phyloP scores from a whole-genome alignment of 2,888 invertebrate genomes.

The Pandemis corylana region DNA sequence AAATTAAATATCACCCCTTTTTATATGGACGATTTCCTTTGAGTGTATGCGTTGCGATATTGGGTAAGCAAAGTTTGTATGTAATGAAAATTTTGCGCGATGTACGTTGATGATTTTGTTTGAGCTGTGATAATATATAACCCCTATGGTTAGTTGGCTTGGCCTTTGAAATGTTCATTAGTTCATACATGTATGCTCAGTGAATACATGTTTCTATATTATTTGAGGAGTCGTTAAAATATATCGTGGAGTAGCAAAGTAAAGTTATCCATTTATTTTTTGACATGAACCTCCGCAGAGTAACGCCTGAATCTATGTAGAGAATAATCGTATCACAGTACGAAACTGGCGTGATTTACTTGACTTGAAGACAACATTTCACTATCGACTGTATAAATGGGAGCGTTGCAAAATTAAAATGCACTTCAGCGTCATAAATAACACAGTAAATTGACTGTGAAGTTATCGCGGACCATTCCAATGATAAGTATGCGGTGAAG shows the following conservation, averaged over 20 bases:
- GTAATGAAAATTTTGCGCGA: neutral
- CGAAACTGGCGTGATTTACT: constrained; percentile 24
- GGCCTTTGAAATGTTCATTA: neutral
- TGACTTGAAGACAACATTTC: constrained; percentile 34
- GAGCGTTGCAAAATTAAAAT: constrained; percentile 45
- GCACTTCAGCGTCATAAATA: constrained; percentile 48
- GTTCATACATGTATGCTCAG: too few relatives aligned
- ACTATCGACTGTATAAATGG: constrained; percentile 48
- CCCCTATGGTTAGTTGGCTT: neutral
- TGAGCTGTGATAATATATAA: neutral
- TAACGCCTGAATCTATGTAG: neutral
- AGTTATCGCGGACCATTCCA: constrained; percentile 50
- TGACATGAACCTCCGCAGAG: too few relatives aligned
- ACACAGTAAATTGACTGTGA: constrained; percentile 52
- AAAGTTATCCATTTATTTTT: too few relatives aligned
- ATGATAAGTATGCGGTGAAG: constrained; percentile 45
- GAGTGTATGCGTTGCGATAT: constrained; percentile 6
- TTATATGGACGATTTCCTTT: constrained; percentile 33
- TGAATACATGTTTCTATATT: too few relatives aligned
- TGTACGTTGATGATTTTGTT: neutral
- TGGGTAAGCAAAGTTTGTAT: neutral
- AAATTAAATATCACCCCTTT: constrained; percentile 57
- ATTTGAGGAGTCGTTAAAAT: too few relatives aligned
- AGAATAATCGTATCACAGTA: neutral
- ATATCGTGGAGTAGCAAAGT: too few relatives aligned